Evolutionary conservation across 2,888 invertebrate genomes (phyloP), one percentile per base, ranked within the genome.

Genomic region (Caenorhabditis drosophilae): DNA sequence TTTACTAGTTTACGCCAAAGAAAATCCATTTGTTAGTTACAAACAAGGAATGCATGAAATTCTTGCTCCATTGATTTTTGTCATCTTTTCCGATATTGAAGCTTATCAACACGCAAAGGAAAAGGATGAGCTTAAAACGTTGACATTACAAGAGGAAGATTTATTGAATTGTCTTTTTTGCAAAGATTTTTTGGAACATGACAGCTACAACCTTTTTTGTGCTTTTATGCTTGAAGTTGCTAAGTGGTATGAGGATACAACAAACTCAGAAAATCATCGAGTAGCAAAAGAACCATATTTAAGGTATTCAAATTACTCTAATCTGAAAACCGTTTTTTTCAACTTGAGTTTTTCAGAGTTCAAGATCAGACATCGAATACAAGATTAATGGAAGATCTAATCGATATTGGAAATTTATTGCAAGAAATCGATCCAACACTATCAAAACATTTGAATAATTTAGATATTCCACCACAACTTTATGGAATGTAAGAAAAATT

Each of bases 1-100:
- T 64, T 83, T 88, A 54, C 87, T 88, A 78, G 86, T 86, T 67
- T 88, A 86, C 82, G 87, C 87, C 42, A 84, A 90, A 1, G 88
- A 89, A 44, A 89, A 90, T 84, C 87, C 89, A 0, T 85, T 87
- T 66, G 87, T 91, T 76, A 89, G 89, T 48, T 92, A 92, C 83
- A 87, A 90, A 40, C 92, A 92, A 85, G 92, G 92, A 22, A 92
- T 92, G 92, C 92, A 92, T 84, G 92, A 92, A 84, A 88, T 92
- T 47, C 85, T 92, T 49, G 92, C 91, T 1, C 91, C 91, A 0
- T 84, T 92, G 47, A 86, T 92, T 26, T 90, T 90, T 82, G 90
- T 92, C 12, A 85, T 91, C 22, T 89, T 90, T 78, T 88, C 88
- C 67, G 92, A 92, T 84, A 89, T 91, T 71, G 89, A 89, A 81